phyloP scores from a whole-genome alignment of 2,888 invertebrate genomes.

The Amiota mariae region DNA sequence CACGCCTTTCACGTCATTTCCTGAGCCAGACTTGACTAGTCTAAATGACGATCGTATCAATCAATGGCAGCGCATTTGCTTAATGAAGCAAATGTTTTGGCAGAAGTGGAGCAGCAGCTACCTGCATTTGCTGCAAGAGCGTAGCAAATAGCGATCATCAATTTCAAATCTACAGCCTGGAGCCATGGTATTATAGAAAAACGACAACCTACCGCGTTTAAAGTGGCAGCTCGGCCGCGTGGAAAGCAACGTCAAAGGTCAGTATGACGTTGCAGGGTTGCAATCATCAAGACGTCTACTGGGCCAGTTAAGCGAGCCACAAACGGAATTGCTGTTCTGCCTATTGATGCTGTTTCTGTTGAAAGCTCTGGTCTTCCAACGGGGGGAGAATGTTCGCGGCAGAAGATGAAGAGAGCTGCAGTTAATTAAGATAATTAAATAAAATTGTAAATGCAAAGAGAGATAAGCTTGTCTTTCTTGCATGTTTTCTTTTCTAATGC shows the following conservation, averaged over 20 bases:
- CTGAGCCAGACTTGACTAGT: too few species aligned
- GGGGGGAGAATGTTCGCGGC: slow-evolving; percentile 41
- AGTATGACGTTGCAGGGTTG: slow-evolving; percentile 40
- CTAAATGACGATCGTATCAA: too few species aligned
- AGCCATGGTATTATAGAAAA: slow-evolving; percentile 36
- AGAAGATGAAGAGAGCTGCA: slow-evolving; percentile 3
- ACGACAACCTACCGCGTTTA: slow-evolving; percentile 39
- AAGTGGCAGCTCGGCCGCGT: slow-evolving; percentile 44
- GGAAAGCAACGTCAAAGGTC: slow-evolving; percentile 29
- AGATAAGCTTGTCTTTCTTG: background rate
- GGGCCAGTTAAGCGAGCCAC: slow-evolving; percentile 37
- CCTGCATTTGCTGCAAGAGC: too few species aligned
- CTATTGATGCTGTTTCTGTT: slow-evolving; percentile 31
- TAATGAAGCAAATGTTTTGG: too few species aligned
- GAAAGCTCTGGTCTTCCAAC: slow-evolving; percentile 41
- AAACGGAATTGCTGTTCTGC: slow-evolving; percentile 37
- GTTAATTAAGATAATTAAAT: background rate
- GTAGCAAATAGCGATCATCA: too few species aligned
- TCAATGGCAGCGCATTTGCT: too few species aligned
- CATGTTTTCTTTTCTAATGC: too few species aligned
- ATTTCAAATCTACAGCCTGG: background rate
- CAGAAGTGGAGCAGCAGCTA: too few species aligned
- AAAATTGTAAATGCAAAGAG: background rate
- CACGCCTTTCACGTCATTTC: too few species aligned
- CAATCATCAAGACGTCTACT: slow-evolving; percentile 32